Base-by-base conservation (phyloP, 2,797 vertebrate species). In the Clarias fuscus region DNA sequence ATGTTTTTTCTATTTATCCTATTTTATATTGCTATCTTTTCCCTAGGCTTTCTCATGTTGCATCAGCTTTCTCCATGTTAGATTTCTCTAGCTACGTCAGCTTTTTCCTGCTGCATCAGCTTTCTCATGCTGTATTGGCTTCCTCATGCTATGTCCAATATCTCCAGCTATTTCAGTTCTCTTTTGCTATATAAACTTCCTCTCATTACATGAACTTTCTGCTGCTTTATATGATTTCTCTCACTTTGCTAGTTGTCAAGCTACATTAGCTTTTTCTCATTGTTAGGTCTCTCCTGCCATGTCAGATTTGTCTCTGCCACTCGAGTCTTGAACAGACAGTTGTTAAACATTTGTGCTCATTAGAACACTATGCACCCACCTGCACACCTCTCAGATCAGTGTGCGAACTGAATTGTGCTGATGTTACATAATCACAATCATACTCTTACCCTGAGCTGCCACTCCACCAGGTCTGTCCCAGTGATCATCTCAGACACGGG, bases 401-500 rank as follows among this genome's bases (percentile, higher is more conserved):
- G 48, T 48, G 48, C 10, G 2, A 62, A 62, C 33, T 62, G 5
- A 81, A 67, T 27, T 27, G 37, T 65, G 24, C 15, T 62, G 18
- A 22, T 7, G 20, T n/a, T 82, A 82, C 43, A 68, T 82, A 64
- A 82, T 68, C 40, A 56, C 48, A 48, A 48, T 11, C 48, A 48
- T 48, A 48, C 17, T n/a, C 64, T 90, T 86, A 99, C 98, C 95
- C 97, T 93, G 61, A 99, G 96, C 90, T 99, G 98, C 98, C 98
- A 99, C 89, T 99, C 98, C 92, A 99, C 98, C 94, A 99, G 92
- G 93, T 99, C 98, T 1, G 97, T 98, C 22, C 97, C 97, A 7
- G 98, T 99, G 94, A 99, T 94, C 98, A 99, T 99, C 93, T 99
- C 98, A 0, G 98, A 97, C 64, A 99, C 96, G 0, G 98, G 98